These are phyloP conservation scores for Conus ventricosus DNA, from an alignment of 1,140 invertebrate species.

Conservation along the genomic window DNA sequence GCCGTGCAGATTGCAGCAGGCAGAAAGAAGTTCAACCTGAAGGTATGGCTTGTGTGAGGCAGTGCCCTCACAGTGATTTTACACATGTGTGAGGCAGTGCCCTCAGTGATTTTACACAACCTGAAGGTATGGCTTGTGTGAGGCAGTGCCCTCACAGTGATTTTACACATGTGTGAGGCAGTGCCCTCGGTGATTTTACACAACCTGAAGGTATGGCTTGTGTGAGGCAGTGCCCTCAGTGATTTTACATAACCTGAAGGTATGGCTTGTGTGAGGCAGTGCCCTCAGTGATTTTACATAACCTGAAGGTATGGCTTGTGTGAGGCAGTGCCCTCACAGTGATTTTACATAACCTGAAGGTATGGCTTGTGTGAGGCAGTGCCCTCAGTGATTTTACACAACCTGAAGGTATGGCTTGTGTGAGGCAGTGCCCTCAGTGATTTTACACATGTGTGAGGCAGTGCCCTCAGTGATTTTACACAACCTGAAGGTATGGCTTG, in stretches of 20 bases:
- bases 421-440: too few species aligned
- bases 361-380: background rate
- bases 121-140: constrained; percentile 13
- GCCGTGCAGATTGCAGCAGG: constrained; percentile 25
- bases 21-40: constrained; percentile 21
- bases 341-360: constrained; percentile 24
- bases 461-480: too few species aligned
- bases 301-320: constrained; percentile 18
- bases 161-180: background rate
- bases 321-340: too few species aligned
- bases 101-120: background rate
- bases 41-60: background rate
- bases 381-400: background rate
- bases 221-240: too few species aligned
- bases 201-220: constrained; percentile 22
- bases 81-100: background rate
- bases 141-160: too few species aligned
- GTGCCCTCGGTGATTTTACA: too few species aligned
- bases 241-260: constrained; percentile 24
- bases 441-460: background rate
- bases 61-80: too few species aligned
- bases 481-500: constrained; percentile 22
- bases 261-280: background rate
- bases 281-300: too few species aligned
- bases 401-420: constrained; percentile 18